These are phyloP conservation scores for Crocidura indochinensis DNA, from an alignment of 2,797 vertebrate genomes.

Conservation along the genomic window DNA sequence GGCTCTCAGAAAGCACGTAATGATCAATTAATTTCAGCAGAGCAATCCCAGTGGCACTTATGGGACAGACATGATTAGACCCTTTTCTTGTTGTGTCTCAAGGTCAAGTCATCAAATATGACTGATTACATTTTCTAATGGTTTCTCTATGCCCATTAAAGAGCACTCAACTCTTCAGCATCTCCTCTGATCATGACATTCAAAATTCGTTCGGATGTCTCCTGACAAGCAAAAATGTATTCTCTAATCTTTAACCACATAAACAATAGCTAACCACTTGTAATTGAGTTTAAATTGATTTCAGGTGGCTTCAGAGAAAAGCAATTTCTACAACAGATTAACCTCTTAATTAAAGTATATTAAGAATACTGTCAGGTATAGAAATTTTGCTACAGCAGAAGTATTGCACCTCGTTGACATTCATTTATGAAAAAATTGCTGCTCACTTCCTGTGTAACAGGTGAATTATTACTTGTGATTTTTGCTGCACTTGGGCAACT, in stretches of 20 bases:
- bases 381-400: slow-evolving; percentile 89
- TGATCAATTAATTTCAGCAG: slow-evolving; percentile 91
- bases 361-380: slow-evolving; percentile 91
- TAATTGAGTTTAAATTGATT: slow-evolving; percentile 93
- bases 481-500: slow-evolving; percentile 77
- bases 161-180: slow-evolving; percentile 89
- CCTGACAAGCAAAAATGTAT: slow-evolving; percentile 90
- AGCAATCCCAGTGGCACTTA: slow-evolving; percentile 86
- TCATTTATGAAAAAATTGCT: slow-evolving; percentile 88
- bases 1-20: slow-evolving; percentile 86
- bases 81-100: slow-evolving; percentile 89
- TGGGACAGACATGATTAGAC: slow-evolving; percentile 89
- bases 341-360: slow-evolving; percentile 93
- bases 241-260: slow-evolving; percentile 90
- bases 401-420: slow-evolving; percentile 90
- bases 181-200: slow-evolving; percentile 89
- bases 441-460: slow-evolving; percentile 85
- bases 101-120: slow-evolving; percentile 91
- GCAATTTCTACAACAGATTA: slow-evolving; percentile 92
- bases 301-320: slow-evolving; percentile 93
- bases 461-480: slow-evolving; percentile 81
- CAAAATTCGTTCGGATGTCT: slow-evolving; percentile 86
- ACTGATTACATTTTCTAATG: slow-evolving; percentile 91
- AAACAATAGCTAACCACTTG: slow-evolving; percentile 92
- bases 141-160: slow-evolving; percentile 91